A percentile compares a stretch with the other conserved stretches of the same genome.
Evolutionary conservation across 2,113 vertebrate genomes (phyloP).

Genomic region (Hystrix cristata): DNA sequence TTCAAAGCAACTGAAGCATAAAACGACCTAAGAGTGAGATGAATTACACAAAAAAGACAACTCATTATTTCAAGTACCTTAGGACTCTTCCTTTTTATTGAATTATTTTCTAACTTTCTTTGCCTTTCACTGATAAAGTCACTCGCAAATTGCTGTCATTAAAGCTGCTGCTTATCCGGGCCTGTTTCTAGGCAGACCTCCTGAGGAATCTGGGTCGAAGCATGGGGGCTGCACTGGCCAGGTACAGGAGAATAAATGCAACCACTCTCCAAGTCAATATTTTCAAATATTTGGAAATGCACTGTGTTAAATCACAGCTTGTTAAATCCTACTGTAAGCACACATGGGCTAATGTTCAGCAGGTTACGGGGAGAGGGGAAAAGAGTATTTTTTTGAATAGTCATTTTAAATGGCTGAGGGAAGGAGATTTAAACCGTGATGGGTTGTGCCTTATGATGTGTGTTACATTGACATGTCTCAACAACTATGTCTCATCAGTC

Average conservation of each 20-base stretch:
- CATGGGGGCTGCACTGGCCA: neutral
- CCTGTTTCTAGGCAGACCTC: conserved; percentile 81
- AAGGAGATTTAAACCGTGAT: neutral
- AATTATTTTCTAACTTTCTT: conserved; percentile 86
- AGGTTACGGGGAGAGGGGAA: neutral
- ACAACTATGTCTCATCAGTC: neutral
- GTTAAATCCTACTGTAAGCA: conserved; percentile 11
- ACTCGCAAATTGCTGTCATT: conserved; percentile 86
- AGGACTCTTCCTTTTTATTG: conserved; percentile 75
- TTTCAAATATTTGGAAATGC: conserved; percentile 30
- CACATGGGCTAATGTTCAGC: neutral
- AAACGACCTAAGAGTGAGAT: conserved; percentile 76
- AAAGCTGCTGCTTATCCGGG: conserved; percentile 85
- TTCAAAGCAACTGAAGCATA: conserved; percentile 76
- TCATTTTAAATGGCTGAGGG: conserved; percentile 23
- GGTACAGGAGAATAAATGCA: conserved; percentile 12
- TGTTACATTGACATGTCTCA: neutral
- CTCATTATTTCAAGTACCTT: conserved; percentile 80
- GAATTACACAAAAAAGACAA: conserved; percentile 80
- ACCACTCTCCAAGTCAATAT: neutral
- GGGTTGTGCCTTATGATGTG: neutral
- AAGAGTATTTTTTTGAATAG: neutral
- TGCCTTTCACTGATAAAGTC: conserved; percentile 88
- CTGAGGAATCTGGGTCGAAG: neutral
- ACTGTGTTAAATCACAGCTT: conserved; percentile 45